phyloP scores from a whole-genome alignment of 2,797 vertebrate genomes.

The Acrocephalus scirpaceus region DNA sequence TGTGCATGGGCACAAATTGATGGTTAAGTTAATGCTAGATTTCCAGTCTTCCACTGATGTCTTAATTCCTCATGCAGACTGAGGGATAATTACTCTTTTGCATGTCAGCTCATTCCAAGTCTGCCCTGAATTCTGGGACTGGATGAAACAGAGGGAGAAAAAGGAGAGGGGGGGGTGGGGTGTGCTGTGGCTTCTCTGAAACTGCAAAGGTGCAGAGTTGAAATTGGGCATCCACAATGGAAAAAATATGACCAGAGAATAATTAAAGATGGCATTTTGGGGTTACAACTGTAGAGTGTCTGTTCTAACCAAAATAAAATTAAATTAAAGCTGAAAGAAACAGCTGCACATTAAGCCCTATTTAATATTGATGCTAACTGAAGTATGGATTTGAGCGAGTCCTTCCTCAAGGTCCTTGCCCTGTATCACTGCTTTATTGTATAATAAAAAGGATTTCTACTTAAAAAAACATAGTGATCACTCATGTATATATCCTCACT shows the following conservation, averaged over 20 bases:
- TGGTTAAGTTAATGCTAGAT: slow-evolving; percentile 17
- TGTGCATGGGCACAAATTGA: slow-evolving; percentile 36
- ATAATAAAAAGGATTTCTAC: neutral
- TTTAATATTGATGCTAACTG: slow-evolving; percentile 65
- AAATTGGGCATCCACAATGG: slow-evolving; percentile 22
- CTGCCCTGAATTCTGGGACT: slow-evolving; percentile 23
- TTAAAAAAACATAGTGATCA: neutral
- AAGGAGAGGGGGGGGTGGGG: neutral
- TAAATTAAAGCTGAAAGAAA: slow-evolving; percentile 72
- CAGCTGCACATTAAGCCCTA: slow-evolving; percentile 64
- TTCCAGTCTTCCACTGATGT: slow-evolving; percentile 25
- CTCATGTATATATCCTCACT: neutral
- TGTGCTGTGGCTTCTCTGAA: neutral
- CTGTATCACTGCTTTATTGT: neutral
- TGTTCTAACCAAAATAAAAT: slow-evolving; percentile 52
- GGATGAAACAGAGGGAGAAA: neutral
- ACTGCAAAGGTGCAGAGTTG: slow-evolving; percentile 12
- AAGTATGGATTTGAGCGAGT: slow-evolving; percentile 51
- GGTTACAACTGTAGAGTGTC: slow-evolving; percentile 54
- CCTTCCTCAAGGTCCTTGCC: slow-evolving; percentile 43
- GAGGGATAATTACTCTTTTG: slow-evolving; percentile 49
- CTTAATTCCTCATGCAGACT: slow-evolving; percentile 54
- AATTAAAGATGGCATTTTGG: slow-evolving; percentile 73
- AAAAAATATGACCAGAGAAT: slow-evolving; percentile 27
- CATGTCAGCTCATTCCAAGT: slow-evolving; percentile 16